Percentiles rank a stretch among this genome's conserved stretches.
Evolutionary conservation across 2,888 invertebrate genomes (phyloP).

Genomic region (Miltochrista miniata): DNA sequence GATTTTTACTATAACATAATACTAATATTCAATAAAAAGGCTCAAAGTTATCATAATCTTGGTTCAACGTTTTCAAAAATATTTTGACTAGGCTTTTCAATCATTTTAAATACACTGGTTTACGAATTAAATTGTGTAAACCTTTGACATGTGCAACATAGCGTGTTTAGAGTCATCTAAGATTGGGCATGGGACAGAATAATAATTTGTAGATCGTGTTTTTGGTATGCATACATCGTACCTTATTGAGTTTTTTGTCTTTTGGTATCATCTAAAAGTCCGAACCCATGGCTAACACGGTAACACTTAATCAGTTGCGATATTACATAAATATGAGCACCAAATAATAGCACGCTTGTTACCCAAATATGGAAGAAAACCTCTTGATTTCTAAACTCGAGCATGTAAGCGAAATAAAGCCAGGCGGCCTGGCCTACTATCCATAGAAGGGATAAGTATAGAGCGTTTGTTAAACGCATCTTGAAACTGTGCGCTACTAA

Average conservation of each 20-base stretch:
- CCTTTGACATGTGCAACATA: no score
- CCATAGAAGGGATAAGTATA: constrained; percentile 85
- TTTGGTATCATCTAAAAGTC: constrained; percentile 29
- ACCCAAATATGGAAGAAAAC: constrained; percentile 94
- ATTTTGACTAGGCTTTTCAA: no score
- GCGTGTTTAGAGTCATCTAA: no score
- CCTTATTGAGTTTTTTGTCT: constrained; percentile 2
- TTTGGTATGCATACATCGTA: neutral
- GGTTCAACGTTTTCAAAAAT: no score
- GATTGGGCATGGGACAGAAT: no score
- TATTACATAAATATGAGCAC: constrained; percentile 89
- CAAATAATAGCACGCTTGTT: constrained; percentile 92
- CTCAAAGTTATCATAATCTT: no score
- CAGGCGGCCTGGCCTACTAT: constrained; percentile 90
- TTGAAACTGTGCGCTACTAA: constrained; percentile 89
- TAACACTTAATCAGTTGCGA: constrained; percentile 80
- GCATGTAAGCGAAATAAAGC: constrained; percentile 94
- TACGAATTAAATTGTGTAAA: no score
- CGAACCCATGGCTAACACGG: constrained; percentile 60
- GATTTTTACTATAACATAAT: neutral
- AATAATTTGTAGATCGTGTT: no score
- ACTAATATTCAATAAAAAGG: no score
- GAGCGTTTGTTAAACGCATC: constrained; percentile 73
- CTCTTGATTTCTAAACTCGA: constrained; percentile 94
- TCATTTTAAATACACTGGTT: no score